These are phyloP conservation scores for Chrysaora quinquecirrha DNA, from an alignment of 30 jellyfish, hydroid and myxozoan species.

Conservation along the genomic window DNA sequence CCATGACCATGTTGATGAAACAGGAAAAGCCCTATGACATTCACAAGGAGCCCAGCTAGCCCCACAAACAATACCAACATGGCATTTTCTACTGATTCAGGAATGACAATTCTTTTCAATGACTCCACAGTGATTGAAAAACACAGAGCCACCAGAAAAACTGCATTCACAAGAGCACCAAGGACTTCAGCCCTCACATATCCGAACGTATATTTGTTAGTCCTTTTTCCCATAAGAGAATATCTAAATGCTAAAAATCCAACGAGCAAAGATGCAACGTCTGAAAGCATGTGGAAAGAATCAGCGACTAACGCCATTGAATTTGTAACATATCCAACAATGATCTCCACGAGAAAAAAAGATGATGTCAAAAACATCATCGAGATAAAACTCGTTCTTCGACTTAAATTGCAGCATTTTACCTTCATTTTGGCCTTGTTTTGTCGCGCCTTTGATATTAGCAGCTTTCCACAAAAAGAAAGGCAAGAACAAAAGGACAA, in stretches of 20 bases:
- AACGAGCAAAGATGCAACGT: slow-evolving; percentile 92
- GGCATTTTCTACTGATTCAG: slow-evolving; percentile 86
- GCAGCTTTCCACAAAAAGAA: too few relatives aligned
- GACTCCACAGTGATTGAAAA: slow-evolving; percentile 90
- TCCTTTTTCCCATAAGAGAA: slow-evolving; percentile 79
- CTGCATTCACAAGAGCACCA: slow-evolving; percentile 98
- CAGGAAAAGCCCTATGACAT: slow-evolving; percentile 88
- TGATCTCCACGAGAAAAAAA: slow-evolving; percentile 89
- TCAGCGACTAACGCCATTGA: slow-evolving; percentile 99
- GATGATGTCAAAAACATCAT: slow-evolving; percentile 90
- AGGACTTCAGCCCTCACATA: slow-evolving; percentile 97
- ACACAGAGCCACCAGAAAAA: slow-evolving; percentile 96
- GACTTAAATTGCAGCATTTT: slow-evolving; percentile 76
- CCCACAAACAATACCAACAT: slow-evolving; percentile 83
- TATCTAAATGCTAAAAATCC: slow-evolving; percentile 93
- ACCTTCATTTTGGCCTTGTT: slow-evolving; percentile 37
- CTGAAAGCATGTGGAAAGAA: slow-evolving; percentile 98
- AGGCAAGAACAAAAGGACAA: too few relatives aligned
- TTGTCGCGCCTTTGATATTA: too few relatives aligned
- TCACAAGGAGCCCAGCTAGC: slow-evolving; percentile 81
- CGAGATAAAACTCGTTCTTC: slow-evolving; percentile 89
- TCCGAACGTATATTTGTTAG: slow-evolving; percentile 96
- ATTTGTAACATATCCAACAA: slow-evolving; percentile 95
- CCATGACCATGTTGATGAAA: slow-evolving; percentile 98
- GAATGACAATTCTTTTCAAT: slow-evolving; percentile 79